Base-by-base conservation (phyloP, 2,888 invertebrate species). In the Mythimna loreyi region DNA sequence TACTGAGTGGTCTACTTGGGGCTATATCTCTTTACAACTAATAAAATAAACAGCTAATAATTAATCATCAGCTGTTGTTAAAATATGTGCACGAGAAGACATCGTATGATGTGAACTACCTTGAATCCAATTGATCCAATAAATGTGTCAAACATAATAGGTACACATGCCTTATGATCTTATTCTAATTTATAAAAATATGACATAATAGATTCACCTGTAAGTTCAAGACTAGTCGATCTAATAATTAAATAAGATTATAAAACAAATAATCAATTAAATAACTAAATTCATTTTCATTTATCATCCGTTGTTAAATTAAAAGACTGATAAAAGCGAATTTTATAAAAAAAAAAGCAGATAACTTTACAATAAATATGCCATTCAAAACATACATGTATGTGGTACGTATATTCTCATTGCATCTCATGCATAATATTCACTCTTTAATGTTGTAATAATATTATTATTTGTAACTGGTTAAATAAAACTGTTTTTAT, bases 291-390 rank as follows among this genome's bases (percentile, higher is more conserved):
- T 33, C 36, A 58, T 78, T 72, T 67, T 65, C 75, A 77, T 57
- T 75, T 65, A 66, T 77, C 67, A 81, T 73, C 73, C 73, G 80
- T 77, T 77, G 53, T 77, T 83, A 80, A 83, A 82, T 80, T 81
- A 89, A 91, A 94, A 94, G 94, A 94, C 94, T 94, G 94, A 94
- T 92, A 90, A 92, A 93, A 94, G 93, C 94, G 94, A 94, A 94
- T 94, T 94, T 93, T 88, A 86, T 86, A 86, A 89, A 86, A 86
- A 75, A 67, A 80, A 36, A 80, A 36, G 21, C 84, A 80, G 81
- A 85, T 85, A 87, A 86, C 80, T 82, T 81, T 78, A 85, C 84
- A 83, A 81, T 81, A 59, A 49, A 70, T 67, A 81, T 33, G 16
- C 25, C 72, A 72, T 66, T 84, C 82, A 86, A 84, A 53, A 47